Evolutionary conservation across 1,140 invertebrate species (phyloP), one percentile per base, ranked within the genome.

Genomic region (Zaprionus africanus): DNA sequence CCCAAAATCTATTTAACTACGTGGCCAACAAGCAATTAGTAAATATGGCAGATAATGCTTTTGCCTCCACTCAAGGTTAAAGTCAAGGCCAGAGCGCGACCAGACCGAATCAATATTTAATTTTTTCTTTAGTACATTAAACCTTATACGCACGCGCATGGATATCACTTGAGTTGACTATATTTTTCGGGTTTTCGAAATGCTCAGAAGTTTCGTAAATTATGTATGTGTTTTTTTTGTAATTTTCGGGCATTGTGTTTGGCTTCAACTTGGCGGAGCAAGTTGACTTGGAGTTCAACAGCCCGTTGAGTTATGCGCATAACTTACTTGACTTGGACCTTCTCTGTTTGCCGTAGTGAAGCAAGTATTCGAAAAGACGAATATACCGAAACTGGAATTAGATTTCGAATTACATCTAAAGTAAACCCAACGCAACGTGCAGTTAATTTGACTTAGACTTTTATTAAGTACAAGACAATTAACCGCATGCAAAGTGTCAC

Each of bases 241-340:
- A 43, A 43, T 43, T 43, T 43, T 43, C n/a, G 41, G 38, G 38
- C 12, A 41, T 41, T 41, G 38, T 82, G 58, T 56, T 76, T 76
- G 62, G 53, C 53, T 71, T 76, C 57, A 41, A 64, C 64, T 75
- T 64, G 72, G 51, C 41, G 38, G 0, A 46, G 19, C 26, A 22
- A 43, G 53, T 17, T 17, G n/a, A 46, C n/a, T 46, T 46, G n/a
- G 62, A 80, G 83, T 87, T 87, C 84, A 87, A 81, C 84, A 88
- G 67, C 70, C 83, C 78, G 80, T 72, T 56, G 84, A 88, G 67
- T 76, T 83, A 84, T 87, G 83, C 78, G 81, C 83, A 87, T 87
- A 81, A 59, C 53, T 76, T 79, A 43, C 22, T 34, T 11, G 60
- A 13, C 34, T 22, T 63, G 19, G 31, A 63, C 41, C 43, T 80